These are phyloP conservation scores for Cheilosia vernalis DNA, from an alignment of 2,888 invertebrate genomes.

Conservation along the genomic window DNA sequence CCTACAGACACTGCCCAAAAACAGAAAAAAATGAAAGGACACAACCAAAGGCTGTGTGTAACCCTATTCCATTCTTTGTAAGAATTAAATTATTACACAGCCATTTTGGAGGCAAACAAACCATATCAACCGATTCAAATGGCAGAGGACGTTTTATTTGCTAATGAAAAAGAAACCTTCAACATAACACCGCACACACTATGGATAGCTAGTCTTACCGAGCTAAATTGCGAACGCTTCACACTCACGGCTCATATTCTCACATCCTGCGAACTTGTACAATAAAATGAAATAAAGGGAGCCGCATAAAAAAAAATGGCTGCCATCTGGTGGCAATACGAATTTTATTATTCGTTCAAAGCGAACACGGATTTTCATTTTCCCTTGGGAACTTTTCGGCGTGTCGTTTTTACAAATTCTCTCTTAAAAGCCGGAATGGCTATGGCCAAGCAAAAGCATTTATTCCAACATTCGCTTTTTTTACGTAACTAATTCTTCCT, in stretches of 20 bases:
- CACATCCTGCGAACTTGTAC: conserved; percentile 52
- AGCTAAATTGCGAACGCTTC: conserved; percentile 58
- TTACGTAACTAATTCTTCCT: conserved; percentile 1
- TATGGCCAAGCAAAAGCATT: conserved; percentile 52
- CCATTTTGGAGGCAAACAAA: conserved; percentile 51
- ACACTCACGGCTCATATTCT: background rate
- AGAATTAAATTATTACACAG: conserved; percentile 59
- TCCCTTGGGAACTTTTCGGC: conserved; percentile 66
- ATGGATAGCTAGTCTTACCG: conserved; percentile 6
- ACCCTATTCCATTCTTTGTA: conserved; percentile 14
- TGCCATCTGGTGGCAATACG: conserved; percentile 41
- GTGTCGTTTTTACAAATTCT: conserved; percentile 45
- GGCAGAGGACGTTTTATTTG: conserved; percentile 22
- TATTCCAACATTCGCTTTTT: conserved; percentile 46
- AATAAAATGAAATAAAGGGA: conserved; percentile 29
- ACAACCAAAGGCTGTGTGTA: conserved; percentile 17
- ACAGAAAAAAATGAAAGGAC: conserved; percentile 16
- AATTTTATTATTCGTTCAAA: conserved; percentile 45
- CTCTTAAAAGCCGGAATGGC: conserved; percentile 52
- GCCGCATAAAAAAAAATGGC: conserved; percentile 25
- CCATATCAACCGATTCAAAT: conserved; percentile 50
- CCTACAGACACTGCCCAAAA: background rate
- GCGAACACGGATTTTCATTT: conserved; percentile 58
- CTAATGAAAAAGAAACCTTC: conserved; percentile 29
- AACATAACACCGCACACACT: conserved; percentile 22